Conservation (phyloP, 2,888 invertebrate species). For the Mellilla xanthometata region DNA sequence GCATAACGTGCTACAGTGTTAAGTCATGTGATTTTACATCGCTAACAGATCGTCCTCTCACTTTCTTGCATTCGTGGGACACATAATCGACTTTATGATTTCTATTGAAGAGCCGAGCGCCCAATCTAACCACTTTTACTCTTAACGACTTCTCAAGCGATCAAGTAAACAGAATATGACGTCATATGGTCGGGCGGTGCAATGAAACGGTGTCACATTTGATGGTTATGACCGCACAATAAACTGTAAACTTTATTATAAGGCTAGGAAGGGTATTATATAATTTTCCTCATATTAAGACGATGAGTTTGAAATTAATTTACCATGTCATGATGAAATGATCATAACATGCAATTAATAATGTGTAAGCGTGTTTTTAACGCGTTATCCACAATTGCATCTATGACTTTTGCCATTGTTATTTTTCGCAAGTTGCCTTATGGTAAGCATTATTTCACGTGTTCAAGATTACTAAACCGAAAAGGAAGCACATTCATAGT, state of each 20-base stretch:
- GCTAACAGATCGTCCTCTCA: conserved; percentile 54
- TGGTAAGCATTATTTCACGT: too few species aligned
- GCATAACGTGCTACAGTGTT: conserved; percentile 9
- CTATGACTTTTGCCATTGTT: not conserved
- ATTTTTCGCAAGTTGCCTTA: not conserved
- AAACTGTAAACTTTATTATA: conserved; percentile 16
- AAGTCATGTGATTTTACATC: conserved; percentile 31
- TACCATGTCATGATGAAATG: conserved; percentile 28
- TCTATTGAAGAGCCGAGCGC: conserved; percentile 53
- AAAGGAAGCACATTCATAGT: too few species aligned
- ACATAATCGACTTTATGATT: conserved; percentile 57
- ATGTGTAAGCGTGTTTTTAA: conserved; percentile 20
- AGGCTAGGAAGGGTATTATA: conserved; percentile 26
- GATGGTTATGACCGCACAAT: conserved; percentile 10
- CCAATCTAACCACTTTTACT: conserved; percentile 77
- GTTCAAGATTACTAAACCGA: too few species aligned
- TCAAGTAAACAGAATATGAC: conserved; percentile 48
- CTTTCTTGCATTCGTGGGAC: conserved; percentile 57
- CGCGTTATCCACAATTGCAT: not conserved
- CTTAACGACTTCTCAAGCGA: conserved; percentile 49
- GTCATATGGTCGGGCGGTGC: conserved; percentile 33
- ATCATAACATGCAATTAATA: conserved; percentile 23
- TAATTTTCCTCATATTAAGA: conserved; percentile 20
- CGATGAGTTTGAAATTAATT: conserved; percentile 19
- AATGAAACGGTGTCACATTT: conserved; percentile 28